Evolutionary conservation across 2,797 vertebrate genomes (phyloP).

Genomic region (Rhynchotus rufescens): DNA sequence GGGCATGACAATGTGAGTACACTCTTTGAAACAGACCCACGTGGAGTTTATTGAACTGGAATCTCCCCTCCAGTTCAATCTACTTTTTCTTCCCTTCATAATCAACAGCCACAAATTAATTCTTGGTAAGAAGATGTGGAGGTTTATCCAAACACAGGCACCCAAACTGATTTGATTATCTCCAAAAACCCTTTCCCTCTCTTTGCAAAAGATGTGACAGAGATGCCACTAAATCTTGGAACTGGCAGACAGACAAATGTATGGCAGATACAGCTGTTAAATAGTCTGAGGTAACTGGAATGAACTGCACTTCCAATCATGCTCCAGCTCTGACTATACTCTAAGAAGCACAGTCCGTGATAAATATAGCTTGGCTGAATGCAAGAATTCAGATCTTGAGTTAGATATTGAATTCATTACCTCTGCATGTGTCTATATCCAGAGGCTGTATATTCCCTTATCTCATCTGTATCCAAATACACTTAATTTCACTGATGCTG

Average conservation of each 20-base stretch:
- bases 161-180: neutral
- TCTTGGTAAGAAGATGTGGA: neutral
- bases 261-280: constrained; percentile 34
- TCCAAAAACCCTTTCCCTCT: neutral
- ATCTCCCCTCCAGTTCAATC: neutral
- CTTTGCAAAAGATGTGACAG: constrained; percentile 9
- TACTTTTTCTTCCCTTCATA: neutral
- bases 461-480: constrained; percentile 38
- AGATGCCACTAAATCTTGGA: constrained; percentile 28
- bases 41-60: neutral
- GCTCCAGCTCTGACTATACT: constrained; percentile 49
- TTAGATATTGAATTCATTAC: constrained; percentile 68
- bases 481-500: constrained; percentile 54
- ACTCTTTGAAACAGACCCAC: neutral
- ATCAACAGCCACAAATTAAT: neutral
- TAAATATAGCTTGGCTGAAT: constrained; percentile 70
- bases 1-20: neutral
- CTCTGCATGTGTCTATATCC: constrained; percentile 59
- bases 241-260: constrained; percentile 1
- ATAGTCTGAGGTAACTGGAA: constrained; percentile 41
- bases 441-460: constrained; percentile 57
- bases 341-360: constrained; percentile 46
- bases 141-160: neutral
- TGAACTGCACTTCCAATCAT: constrained; percentile 32
- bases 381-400: constrained; percentile 57